Evolutionary conservation across 2,113 vertebrate species (phyloP), one percentile per base, ranked within the genome.

Genomic region (Tragulus kanchil): DNA sequence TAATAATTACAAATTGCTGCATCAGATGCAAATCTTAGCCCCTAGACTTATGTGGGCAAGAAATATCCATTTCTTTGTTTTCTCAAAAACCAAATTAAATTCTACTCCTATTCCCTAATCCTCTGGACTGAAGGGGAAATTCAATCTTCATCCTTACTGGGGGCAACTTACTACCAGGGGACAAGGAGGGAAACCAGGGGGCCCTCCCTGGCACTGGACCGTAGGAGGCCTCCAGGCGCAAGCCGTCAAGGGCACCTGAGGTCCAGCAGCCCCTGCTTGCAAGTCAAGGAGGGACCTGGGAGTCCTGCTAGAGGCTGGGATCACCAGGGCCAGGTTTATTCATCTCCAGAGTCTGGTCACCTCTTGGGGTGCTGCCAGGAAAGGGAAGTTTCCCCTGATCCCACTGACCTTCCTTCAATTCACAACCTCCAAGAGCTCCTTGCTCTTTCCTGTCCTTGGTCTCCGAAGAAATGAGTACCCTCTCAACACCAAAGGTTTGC

Each of bases 31-130:
- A 96, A 58, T 61, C 45, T 89, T 67, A 88, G 87, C 15, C 26
- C 13, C 15, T 6, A 87, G 87, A 84, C 36, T 91, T 48, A 36
- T 14, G 21, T 54, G 10, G 86, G 19, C 15, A 95, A 90, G 62
- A 94, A 89, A 61, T 15, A 83, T 1, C 69, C 56, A 36, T 36
- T 92, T 84, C 13, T 85, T 85, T 28, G 31, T 92, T 93, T 52
- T 85, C 65, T 86, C 52, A 75, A 64, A 94, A 69, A 48, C 13
- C 59, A 62, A 85, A 31, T 89, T 93, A 73, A 87, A 69, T 81
- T 77, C 17, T 85, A 12, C 59, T 79, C 42, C 64, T 54, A 75
- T 42, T 36, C 61, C 79, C 15, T n/a, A 8, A 48, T 17, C 28
- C 14, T 91, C 69, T 61, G 17, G 17, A 23, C 19, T 50, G 11